These are phyloP conservation scores for Aethina tumida DNA, from an alignment of 1,140 invertebrate species.

Conservation along the genomic window DNA sequence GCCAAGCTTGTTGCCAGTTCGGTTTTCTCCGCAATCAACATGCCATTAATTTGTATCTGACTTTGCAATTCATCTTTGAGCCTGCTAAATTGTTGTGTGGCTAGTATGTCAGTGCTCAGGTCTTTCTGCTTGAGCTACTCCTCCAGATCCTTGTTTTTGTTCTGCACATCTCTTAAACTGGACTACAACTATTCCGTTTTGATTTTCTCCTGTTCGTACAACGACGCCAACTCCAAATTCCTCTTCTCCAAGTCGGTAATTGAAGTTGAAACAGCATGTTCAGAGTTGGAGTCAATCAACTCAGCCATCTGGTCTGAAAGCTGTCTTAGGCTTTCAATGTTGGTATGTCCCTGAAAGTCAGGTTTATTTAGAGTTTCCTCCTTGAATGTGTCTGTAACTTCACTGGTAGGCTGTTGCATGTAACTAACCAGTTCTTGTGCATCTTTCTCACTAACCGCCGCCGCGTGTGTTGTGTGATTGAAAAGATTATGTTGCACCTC, in stretches of 20 bases:
- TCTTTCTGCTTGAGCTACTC: constrained; percentile 25
- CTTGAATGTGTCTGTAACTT: constrained; percentile 10
- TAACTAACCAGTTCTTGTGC: constrained; percentile 11
- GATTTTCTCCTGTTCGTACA: constrained; percentile 39
- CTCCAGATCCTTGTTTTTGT: constrained; percentile 36
- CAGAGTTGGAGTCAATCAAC: constrained; percentile 32
- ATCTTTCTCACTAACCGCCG: constrained; percentile 2
- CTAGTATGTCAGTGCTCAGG: constrained; percentile 17
- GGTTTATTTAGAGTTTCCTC: constrained; percentile 11
- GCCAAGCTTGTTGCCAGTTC: constrained; percentile 57
- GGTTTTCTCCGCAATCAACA: constrained; percentile 70
- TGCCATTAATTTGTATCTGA: constrained; percentile 66
- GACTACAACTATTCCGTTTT: constrained; percentile 38
- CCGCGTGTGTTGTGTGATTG: not conserved
- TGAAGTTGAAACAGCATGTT: constrained; percentile 29
- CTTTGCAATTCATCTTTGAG: constrained; percentile 39
- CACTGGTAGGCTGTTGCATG: constrained; percentile 11
- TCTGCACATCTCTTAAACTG: constrained; percentile 38
- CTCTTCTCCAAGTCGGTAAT: constrained; percentile 30
- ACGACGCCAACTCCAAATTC: constrained; percentile 42
- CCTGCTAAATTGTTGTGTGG: constrained; percentile 22
- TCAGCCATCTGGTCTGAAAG: constrained; percentile 41
- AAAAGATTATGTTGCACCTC: not conserved
- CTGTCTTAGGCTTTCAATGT: constrained; percentile 40
- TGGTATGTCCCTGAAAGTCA: no score